A percentile compares a stretch with the other conserved stretches of the same genome.
These are phyloP conservation scores for Pomatorhinus ruficollis DNA, from an alignment of 2,113 vertebrate genomes.

Conservation along the genomic window DNA sequence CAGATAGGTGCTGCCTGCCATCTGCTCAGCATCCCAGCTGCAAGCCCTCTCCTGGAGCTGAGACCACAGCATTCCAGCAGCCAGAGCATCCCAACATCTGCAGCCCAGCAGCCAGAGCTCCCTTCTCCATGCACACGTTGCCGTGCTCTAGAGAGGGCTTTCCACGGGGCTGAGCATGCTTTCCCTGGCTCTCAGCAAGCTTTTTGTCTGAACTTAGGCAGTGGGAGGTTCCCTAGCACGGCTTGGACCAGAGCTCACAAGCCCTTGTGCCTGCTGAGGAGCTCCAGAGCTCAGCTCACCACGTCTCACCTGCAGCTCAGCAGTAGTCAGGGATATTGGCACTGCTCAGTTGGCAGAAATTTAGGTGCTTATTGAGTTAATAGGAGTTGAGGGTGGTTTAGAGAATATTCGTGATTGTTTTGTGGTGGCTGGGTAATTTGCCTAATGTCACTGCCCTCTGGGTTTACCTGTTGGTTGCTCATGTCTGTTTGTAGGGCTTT, in stretches of 20 bases:
- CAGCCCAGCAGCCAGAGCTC: neutral
- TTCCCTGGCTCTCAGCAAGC: rapidly evolving
- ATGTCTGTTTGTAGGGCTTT: neutral
- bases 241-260: neutral
- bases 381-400: neutral
- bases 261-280: neutral
- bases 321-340: neutral
- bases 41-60: neutral
- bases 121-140: neutral
- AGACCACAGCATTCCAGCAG: neutral
- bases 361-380: neutral
- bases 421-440: neutral
- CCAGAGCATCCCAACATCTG: neutral
- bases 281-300: neutral
- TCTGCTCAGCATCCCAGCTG: neutral
- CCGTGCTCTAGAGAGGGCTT: neutral
- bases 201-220: neutral
- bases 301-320: neutral
- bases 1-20: neutral
- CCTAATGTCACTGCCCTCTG: rapidly evolving
- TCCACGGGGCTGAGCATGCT: neutral
- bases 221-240: neutral
- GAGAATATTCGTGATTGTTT: rapidly evolving
- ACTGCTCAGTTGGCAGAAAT: neutral
- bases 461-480: neutral